phyloP scores from a whole-genome alignment of 1,140 invertebrate genomes.

The Diuraphis noxia region DNA sequence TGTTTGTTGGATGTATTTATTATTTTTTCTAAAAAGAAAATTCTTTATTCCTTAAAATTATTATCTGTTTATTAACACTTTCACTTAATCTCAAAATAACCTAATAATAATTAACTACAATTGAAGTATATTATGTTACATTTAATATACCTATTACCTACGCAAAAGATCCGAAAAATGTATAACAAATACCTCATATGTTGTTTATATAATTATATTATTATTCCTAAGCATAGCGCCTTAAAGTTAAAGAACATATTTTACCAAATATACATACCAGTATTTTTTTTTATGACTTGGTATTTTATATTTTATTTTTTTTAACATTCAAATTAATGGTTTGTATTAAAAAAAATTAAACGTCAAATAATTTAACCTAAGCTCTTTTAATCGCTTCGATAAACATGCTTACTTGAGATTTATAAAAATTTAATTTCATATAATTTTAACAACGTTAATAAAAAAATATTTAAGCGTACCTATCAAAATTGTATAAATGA shows the following conservation, averaged over 20 bases:
- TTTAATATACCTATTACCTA: not conserved
- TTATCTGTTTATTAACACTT: too few relatives aligned
- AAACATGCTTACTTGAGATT: not conserved
- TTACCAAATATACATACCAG: not conserved
- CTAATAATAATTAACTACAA: too few relatives aligned
- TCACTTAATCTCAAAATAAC: too few relatives aligned
- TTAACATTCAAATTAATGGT: not conserved
- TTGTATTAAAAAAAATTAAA: not conserved
- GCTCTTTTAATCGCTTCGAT: not conserved
- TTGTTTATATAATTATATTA: not conserved
- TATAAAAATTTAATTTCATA: conserved; percentile 2
- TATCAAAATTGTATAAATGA: not conserved
- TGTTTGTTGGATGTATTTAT: not conserved
- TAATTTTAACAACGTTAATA: not conserved
- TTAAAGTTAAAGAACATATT: not conserved
- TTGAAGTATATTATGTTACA: not conserved
- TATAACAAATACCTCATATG: not conserved
- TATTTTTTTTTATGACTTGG: not conserved
- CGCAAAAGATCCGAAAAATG: not conserved
- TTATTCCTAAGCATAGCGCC: not conserved
- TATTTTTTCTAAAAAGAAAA: not conserved
- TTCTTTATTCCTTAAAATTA: too few relatives aligned
- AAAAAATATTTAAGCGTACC: not conserved
- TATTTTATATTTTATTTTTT: not conserved
- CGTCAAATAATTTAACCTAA: not conserved